Base-by-base conservation (phyloP, 2,113 vertebrate genomes). In the Antigone vipio region DNA sequence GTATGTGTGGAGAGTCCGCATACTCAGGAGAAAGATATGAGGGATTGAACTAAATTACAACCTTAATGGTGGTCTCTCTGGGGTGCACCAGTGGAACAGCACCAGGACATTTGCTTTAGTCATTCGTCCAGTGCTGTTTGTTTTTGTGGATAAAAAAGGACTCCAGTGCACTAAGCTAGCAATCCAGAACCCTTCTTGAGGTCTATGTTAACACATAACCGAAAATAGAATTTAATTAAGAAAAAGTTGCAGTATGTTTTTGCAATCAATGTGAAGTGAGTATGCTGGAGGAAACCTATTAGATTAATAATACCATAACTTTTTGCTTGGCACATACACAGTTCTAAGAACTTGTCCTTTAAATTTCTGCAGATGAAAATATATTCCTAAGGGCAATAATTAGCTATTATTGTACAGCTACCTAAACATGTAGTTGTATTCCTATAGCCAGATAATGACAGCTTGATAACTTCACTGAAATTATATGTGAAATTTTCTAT, bases 401-500 rank as follows among this genome's bases (percentile, higher is more conserved):
- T 76, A 85, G 45, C 40, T 82, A 27, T 71, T 68, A 45, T 69
- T 92, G 47, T 53, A 59, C 40, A 92, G 71, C 30, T 83, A 80
- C 30, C 10, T 30, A 45, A 89, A 82, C 12, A 19, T 50, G 32
- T 66, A 76, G 29, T 80, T 85, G 32, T 88, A 53, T 88, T 45
- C 7, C 45, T 62, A 21, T 22, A 88, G 58, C 14, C 58, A 55
- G 15, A 15, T 92, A 89, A 67, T 80, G 92, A 66, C 7, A 35
- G 20, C 2, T 85, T 2, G 8, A 15, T 90, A 88, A n/a, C 11
- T 74, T 80, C 68, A 32, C 23, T 42, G 79, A 88, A 86, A 93
- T 94, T 80, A 85, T 29, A 77, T 74, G 35, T 80, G 52, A 38
- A 76, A 86, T 92, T 95, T 92, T 93, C 52, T 95, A 35, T 97